phyloP scores from a whole-genome alignment of 2,797 vertebrate genomes.

The Adelosebastes latens region DNA sequence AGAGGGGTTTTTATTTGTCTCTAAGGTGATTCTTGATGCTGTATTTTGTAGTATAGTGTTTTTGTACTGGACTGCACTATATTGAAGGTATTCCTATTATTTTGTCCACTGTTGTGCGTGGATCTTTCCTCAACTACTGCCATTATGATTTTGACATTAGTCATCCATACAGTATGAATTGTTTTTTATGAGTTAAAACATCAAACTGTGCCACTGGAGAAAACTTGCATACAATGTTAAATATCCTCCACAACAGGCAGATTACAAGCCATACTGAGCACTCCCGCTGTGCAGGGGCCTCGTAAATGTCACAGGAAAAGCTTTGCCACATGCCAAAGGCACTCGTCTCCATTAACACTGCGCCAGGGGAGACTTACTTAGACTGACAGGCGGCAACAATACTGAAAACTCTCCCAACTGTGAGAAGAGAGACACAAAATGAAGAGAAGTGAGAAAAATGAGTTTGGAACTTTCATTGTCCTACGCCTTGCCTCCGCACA shows the following conservation, averaged over 20 bases:
- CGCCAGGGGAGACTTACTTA: slow-evolving; percentile 68
- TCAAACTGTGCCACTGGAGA: slow-evolving; percentile 43
- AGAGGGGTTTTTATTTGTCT: background rate
- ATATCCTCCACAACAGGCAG: slow-evolving; percentile 61
- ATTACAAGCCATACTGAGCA: slow-evolving; percentile 63
- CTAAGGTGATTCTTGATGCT: background rate
- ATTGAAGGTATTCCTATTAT: background rate
- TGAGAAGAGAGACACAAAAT: slow-evolving; percentile 70
- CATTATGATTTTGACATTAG: background rate
- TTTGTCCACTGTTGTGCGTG: background rate
- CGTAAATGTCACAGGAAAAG: slow-evolving; percentile 74
- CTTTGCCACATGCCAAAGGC: slow-evolving; percentile 76
- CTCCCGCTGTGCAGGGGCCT: slow-evolving; percentile 62
- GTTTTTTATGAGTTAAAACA: slow-evolving; percentile 40
- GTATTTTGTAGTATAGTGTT: background rate
- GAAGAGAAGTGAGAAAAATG: slow-evolving; percentile 88
- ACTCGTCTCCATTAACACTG: slow-evolving; percentile 73
- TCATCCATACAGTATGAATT: background rate
- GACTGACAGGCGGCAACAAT: slow-evolving; percentile 74
- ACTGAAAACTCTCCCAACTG: slow-evolving; percentile 71
- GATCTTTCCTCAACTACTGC: background rate
- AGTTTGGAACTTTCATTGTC: slow-evolving; percentile 88
- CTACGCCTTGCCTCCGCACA: slow-evolving; percentile 83
- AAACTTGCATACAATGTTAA: slow-evolving; percentile 50
- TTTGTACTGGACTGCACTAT: background rate